Percentiles rank a stretch among this genome's conserved stretches.
phyloP scores from a whole-genome alignment of 2,113 vertebrate species.

The Anser brachyrhynchus region DNA sequence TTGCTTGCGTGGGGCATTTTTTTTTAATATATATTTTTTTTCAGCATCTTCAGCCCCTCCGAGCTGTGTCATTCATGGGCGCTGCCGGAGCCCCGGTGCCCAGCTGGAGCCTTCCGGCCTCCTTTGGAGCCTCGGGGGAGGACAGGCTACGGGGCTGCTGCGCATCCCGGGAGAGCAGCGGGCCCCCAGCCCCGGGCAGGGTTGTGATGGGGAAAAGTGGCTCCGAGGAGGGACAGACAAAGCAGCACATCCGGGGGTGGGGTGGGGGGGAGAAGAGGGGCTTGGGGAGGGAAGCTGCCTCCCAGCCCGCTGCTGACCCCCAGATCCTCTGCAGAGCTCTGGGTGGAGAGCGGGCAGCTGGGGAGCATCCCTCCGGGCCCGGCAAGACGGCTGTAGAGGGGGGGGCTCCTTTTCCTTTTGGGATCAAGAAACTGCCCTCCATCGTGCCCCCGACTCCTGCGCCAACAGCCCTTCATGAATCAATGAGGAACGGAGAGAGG shows the following conservation, averaged over 20 bases:
- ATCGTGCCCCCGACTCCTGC: background rate
- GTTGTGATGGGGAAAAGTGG: background rate
- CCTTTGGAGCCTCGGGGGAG: background rate
- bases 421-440: background rate
- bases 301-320: background rate
- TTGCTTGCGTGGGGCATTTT: background rate
- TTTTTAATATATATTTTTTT: background rate
- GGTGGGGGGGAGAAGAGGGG: background rate
- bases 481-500: background rate
- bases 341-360: background rate
- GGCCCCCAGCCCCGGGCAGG: background rate
- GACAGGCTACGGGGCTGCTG: background rate
- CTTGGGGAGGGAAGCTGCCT: background rate
- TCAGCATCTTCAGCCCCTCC: background rate
- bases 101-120: background rate
- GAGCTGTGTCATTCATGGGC: background rate
- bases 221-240: background rate
- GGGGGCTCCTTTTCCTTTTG: background rate
- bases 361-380: background rate
- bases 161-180: background rate
- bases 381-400: background rate
- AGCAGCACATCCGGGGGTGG: background rate
- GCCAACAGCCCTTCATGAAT: background rate
- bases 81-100: background rate
- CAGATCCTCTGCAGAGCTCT: background rate